Base-by-base conservation (phyloP, 2,888 invertebrate species). In the Drosophila emarginata region DNA sequence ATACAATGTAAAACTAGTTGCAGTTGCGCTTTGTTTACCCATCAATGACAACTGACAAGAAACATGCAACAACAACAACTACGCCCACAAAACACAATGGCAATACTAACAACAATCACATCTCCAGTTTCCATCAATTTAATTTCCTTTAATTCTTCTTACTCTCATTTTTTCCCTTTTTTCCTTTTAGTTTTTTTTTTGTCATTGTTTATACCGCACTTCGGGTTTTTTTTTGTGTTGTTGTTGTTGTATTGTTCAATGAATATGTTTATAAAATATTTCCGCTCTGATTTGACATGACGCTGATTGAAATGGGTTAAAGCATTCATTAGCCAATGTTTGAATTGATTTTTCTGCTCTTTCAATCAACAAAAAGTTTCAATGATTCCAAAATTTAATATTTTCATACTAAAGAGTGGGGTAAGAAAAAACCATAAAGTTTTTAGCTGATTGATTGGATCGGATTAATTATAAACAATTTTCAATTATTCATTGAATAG, bases 221-320 rank as follows among this genome's bases (percentile, higher is more conserved):
- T 23, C 2, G 7, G 32, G 15, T 18, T 53, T 21, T 59, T 26
- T 26, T 18, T n/a, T n/a, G n/a, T 15, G 40, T 63, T 51, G 9
- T 15, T 51, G 23, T 45, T 45, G 23, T 45, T 45, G 18, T 45
- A 4, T 60, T 67, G 61, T 70, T 70, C 70, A 60, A 72, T 77
- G 77, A 72, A 84, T 73, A 81, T 84, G 82, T 82, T 82, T 82
- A 87, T 81, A 81, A 82, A 87, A 87, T 87, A 87, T 82, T 79
- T 82, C 82, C 79, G 77, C 70, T 81, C 69, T 74, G 79, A 81
- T 77, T 81, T 81, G 82, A 82, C 87, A 75, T 32, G 64, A 14
- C 67, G 87, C 62, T 77, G 87, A 82, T 79, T 76, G 82, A 82
- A 87, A 77, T 72, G 82, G 82, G 82, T 81, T 75, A 72, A 74